A percentile compares a stretch with the other conserved stretches of the same genome.
phyloP scores from a whole-genome alignment of 2,113 vertebrate genomes.

The Sylvia atricapilla region DNA sequence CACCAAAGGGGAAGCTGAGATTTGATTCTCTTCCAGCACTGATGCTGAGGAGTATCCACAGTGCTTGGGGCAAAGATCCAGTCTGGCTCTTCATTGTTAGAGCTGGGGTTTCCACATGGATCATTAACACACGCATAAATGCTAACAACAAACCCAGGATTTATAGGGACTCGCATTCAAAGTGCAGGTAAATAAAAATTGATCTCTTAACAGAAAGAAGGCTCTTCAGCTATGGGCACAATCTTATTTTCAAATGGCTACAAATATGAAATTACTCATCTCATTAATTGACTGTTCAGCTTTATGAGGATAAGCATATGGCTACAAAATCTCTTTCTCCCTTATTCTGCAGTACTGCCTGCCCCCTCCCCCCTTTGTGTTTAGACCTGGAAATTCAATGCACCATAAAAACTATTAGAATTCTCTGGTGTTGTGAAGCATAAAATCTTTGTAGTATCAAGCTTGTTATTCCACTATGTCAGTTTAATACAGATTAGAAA shows the following conservation, averaged over 20 bases:
- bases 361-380: neutral
- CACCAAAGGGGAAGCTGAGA: neutral
- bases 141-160: neutral
- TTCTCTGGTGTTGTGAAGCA: neutral
- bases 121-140: neutral
- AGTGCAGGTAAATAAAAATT: slow-evolving; percentile 4
- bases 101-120: neutral
- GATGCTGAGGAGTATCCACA: neutral
- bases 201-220: neutral
- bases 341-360: neutral
- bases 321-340: neutral
- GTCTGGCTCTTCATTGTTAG: slow-evolving; percentile 26
- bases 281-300: slow-evolving; percentile 20
- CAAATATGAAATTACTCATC: slow-evolving; percentile 27
- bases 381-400: slow-evolving; percentile 45
- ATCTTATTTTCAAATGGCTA: neutral
- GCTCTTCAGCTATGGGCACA: neutral
- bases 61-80: slow-evolving; percentile 38
- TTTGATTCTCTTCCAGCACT: neutral
- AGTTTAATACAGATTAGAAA: neutral
- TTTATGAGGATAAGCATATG: slow-evolving; percentile 43
- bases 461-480: neutral
- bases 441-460: neutral
- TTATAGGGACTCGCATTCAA: neutral
- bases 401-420: slow-evolving; percentile 28